Conservation (phyloP, 2,797 vertebrate species). For the Apogon talboti region DNA sequence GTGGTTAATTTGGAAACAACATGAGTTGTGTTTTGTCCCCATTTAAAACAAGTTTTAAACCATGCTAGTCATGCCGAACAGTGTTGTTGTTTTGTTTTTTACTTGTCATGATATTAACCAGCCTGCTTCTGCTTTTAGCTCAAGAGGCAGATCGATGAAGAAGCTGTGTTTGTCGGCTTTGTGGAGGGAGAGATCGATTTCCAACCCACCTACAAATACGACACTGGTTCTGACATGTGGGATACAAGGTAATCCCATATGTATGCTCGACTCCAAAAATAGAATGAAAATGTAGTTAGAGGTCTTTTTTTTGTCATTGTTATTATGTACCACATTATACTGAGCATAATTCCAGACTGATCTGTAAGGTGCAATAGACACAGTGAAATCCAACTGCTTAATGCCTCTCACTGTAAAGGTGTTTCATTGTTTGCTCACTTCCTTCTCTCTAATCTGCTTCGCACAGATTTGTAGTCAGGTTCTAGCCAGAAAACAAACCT, state of each 20-base stretch:
- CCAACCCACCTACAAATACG: conserved; percentile 98
- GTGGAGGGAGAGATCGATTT: conserved; percentile 92
- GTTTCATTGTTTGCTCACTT: background rate
- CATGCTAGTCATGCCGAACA: background rate
- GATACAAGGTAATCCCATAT: conserved; percentile 90
- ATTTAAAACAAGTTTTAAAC: background rate
- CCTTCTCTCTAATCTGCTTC: background rate
- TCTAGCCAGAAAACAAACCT: conserved; percentile 5
- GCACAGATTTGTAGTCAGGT: conserved; percentile 2
- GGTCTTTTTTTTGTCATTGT: background rate
- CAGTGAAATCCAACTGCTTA: background rate
- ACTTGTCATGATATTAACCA: conserved; percentile 13
- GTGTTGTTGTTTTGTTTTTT: too few species aligned
- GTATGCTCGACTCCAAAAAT: background rate
- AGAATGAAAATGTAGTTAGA: background rate
- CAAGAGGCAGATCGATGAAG: conserved; percentile 90
- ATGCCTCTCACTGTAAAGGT: background rate
- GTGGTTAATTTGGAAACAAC: too few species aligned
- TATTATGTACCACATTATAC: background rate
- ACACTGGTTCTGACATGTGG: conserved; percentile 93
- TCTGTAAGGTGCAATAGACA: background rate
- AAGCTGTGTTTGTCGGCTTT: conserved; percentile 92
- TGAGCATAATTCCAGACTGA: conserved; percentile 3
- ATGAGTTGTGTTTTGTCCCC: background rate
- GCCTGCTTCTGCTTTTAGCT: conserved; percentile 81